A percentile compares a stretch with the other conserved stretches of the same genome.
These are phyloP conservation scores for Pseudeuparius sepicola DNA, from an alignment of 2,888 invertebrate genomes.

Conservation along the genomic window DNA sequence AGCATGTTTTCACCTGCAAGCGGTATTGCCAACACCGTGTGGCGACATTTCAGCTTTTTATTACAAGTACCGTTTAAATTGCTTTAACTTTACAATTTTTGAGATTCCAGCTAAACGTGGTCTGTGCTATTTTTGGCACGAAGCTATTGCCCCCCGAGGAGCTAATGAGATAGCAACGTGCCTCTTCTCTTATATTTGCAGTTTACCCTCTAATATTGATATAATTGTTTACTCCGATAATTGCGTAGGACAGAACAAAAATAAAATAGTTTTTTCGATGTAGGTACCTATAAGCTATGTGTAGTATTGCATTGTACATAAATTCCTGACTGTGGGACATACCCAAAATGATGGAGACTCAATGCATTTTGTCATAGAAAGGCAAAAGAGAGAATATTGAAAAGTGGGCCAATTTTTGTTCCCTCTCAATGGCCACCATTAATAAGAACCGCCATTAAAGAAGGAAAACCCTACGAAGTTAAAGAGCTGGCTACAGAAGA, in stretches of 20 bases:
- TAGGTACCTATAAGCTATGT: conserved; percentile 14
- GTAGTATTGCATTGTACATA: conserved; percentile 10
- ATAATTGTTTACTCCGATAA: conserved; percentile 4
- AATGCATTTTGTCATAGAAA: conserved; percentile 8
- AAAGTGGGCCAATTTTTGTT: conserved; percentile 10
- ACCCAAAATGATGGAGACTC: conserved; percentile 10
- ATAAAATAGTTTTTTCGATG: conserved; percentile 15
- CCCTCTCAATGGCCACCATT: conserved; percentile 11
- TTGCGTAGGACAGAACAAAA: conserved; percentile 15
- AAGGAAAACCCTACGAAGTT: conserved; percentile 16
- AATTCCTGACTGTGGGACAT: conserved; percentile 14
- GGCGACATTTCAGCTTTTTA: conserved; percentile 9
- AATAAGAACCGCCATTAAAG: conserved; percentile 16
- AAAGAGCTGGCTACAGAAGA: conserved; percentile 11
- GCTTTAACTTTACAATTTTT: conserved; percentile 16
- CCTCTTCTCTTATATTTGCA: conserved; percentile 10
- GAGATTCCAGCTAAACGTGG: conserved; percentile 14
- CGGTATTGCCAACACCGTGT: conserved; percentile 4
- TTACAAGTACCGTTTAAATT: conserved; percentile 10
- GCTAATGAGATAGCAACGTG: conserved; percentile 15
- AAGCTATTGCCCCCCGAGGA: too few relatives aligned
- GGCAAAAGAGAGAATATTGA: conserved; percentile 10
- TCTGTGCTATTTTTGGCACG: too few relatives aligned
- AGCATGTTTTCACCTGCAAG: conserved; percentile 3
- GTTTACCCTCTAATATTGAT: conserved; percentile 6